Base-by-base conservation (phyloP, 2,797 vertebrate genomes). In the Chromis chromis region DNA sequence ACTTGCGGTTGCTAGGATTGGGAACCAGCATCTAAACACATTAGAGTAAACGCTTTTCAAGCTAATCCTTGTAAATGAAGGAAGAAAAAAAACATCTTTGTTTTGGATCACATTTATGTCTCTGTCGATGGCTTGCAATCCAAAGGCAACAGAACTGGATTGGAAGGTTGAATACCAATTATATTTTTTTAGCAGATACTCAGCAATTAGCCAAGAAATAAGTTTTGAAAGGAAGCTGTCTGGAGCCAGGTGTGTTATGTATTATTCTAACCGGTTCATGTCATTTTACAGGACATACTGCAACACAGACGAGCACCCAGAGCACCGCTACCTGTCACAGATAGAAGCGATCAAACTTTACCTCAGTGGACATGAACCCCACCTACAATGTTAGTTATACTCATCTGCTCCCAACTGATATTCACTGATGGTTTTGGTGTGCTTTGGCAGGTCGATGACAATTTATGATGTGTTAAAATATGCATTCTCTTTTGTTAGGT, bases 341-440 rank as follows among this genome's bases (percentile, higher is more conserved):
- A 92, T 98, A 33, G 96, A 98, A 74, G 98, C 98, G 1, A 99
- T 99, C 81, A 98, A 96, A 92, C 95, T 96, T 69, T 98, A 98
- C 93, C 96, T 99, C 88, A 95, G 90, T 70, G 96, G 97, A 88
- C 96, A 96, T 76, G 96, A 98, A 84, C 96, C 96, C 36, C 93
- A 96, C 77, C 93, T 99, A 2, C 95, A 97, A 70, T 99, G 98
- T 97, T 81, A 95, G 97, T 96, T 12, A 0, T 70, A 19, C 5
- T 71, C 36, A 25, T 40, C 19, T 39, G 21, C 22, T 19, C 1
- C 16, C 28, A 1, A 24, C 14, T 44, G 46, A n/a, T 6, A 25
- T 50, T 17, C 12, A 33, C 22, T 44, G 7, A 50, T 31, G 8
- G 42, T 62, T 48, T 48, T 13, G 4, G 3, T 36, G 22, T 4